Evolutionary conservation across 2,797 vertebrate genomes (phyloP), one percentile per base, ranked within the genome.

Genomic region (Todus mexicanus): DNA sequence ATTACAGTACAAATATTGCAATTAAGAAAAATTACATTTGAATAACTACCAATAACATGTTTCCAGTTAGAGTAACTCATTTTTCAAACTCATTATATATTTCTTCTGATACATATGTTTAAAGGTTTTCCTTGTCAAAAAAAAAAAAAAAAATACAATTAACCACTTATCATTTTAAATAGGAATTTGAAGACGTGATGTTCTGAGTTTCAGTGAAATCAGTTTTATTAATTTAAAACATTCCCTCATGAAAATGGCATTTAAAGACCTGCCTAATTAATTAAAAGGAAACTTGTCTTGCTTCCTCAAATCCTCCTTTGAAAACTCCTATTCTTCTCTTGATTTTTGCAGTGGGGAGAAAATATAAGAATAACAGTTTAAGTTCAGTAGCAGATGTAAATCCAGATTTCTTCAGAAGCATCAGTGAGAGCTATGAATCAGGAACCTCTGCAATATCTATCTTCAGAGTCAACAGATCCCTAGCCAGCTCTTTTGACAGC

Each of bases 111-210:
- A 71, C 18, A 17, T 68, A 61, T 61, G 10, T 40, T 95, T 94
- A 88, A 93, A 90, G 27, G 12, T 79, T 91, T 95, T 33, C 45
- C 42, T 82, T 95, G 77, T 86, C 31, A 89, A 79, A 88, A 84
- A 87, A 51, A 86, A 95, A 89, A 79, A 88, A 84, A 87, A 51
- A 86, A 95, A 74, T 53, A 51, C 26, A 71, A 73, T 86, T 81
- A 92, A 12, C 25, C 35, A 74, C 53, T 87, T 82, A 47, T 64
- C 15, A 79, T 90, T 89, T 92, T 84, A 74, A 84, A 77, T 20
- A 69, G 9, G 38, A 79, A 77, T 69, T 16, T 87, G 60, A 86
- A 82, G 84, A 79, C 43, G 43, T 73, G 53, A 47, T 86, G 16
- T 70, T 86, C 29, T 11, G 15, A 66, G 40, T 81, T 90, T 66